These are phyloP conservation scores for Heptranchias perlo DNA, from an alignment of 2,113 vertebrate species.

Conservation along the genomic window DNA sequence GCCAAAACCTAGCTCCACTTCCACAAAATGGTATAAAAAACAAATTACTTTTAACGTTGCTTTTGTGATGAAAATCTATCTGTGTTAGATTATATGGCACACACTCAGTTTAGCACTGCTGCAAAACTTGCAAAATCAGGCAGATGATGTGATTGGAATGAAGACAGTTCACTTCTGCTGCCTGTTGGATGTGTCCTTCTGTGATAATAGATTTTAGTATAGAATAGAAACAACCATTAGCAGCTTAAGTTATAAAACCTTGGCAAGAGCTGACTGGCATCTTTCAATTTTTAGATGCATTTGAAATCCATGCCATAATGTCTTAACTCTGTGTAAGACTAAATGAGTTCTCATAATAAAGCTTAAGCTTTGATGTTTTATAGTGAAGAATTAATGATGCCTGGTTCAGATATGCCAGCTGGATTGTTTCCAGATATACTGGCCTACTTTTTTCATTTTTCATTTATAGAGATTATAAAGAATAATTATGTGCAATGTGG, in stretches of 20 bases:
- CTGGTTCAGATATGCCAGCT: constrained; percentile 69
- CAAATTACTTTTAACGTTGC: background rate
- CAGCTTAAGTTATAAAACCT: constrained; percentile 65
- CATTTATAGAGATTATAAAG: constrained; percentile 30
- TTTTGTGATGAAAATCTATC: background rate
- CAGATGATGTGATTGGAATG: background rate
- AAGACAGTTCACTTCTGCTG: background rate
- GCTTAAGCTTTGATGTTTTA: constrained; percentile 73
- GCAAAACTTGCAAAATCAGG: background rate
- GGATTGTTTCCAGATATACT: constrained; percentile 61
- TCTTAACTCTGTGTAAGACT: constrained; percentile 74
- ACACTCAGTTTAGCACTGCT: background rate
- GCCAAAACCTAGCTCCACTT: background rate
- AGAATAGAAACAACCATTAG: constrained; percentile 72
- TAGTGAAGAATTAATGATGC: constrained; percentile 77
- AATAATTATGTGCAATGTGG: background rate
- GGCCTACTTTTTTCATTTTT: constrained; percentile 64
- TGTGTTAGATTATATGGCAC: background rate
- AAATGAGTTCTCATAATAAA: constrained; percentile 75
- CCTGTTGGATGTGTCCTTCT: constrained; percentile 27
- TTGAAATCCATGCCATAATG: constrained; percentile 73
- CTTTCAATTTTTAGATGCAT: constrained; percentile 78
- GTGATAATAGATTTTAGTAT: constrained; percentile 65
- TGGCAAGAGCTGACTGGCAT: constrained; percentile 69
- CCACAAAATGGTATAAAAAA: background rate